Percentiles rank a stretch among this genome's conserved stretches.
Evolutionary conservation across 64 coral and sea anemone genomes (phyloP).

Genomic region (Orbicella faveolata): DNA sequence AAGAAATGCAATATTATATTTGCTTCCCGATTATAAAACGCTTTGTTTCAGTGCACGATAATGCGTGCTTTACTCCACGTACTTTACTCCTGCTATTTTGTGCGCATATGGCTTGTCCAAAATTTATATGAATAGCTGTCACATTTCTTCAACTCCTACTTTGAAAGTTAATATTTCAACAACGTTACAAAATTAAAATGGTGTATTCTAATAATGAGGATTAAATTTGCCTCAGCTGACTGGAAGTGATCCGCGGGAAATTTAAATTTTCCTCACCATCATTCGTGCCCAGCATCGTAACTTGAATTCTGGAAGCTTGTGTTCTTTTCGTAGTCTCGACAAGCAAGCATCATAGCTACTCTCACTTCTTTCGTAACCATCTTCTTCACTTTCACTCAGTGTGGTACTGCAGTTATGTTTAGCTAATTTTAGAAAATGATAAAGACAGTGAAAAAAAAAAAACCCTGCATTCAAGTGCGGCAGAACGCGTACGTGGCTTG

Average conservation of each 20-base stretch:
- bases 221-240: not conserved
- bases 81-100: not conserved
- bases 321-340: constrained; percentile 2
- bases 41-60: not conserved
- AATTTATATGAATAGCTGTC: constrained; percentile 12
- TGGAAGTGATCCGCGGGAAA: constrained; percentile 14
- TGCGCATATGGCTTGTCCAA: not conserved
- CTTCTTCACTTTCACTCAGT: not conserved
- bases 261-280: constrained; percentile 39
- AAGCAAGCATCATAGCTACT: constrained; percentile 8
- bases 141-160: constrained; percentile 15
- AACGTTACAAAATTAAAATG: constrained; percentile 1
- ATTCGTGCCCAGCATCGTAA: constrained; percentile 55
- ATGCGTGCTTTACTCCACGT: not conserved
- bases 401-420: not conserved
- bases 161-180: not conserved
- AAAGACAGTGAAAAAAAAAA: not conserved
- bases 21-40: not conserved
- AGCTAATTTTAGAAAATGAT: not conserved
- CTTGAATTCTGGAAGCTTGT: constrained; percentile 47
- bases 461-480: not conserved
- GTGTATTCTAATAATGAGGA: not conserved
- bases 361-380: constrained; percentile 1
- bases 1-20: constrained; percentile 10
- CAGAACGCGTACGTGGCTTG: constrained; percentile 14